Base-by-base conservation (phyloP, 2,888 invertebrate species). In the Drosophila niveifrons region DNA sequence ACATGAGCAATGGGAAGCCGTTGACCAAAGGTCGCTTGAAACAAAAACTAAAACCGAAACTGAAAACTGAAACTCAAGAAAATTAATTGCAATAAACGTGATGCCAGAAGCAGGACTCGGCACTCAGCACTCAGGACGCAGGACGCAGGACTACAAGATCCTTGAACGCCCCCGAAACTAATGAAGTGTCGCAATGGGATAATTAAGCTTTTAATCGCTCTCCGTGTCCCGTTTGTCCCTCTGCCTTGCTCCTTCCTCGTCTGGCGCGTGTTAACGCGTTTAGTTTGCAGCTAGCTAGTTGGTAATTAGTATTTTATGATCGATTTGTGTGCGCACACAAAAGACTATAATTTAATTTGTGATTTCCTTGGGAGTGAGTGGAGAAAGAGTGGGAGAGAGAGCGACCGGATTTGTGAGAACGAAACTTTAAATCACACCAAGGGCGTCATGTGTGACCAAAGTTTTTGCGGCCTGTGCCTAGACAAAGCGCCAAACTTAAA, bases 131-230 rank as follows among this genome's bases (percentile, higher is more conserved):
- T 0, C 6, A 23, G 23, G 4, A 23, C 23, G 4, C 1, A 23
- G 23, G 18, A 18, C 18, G 18, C 23, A 36, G 46, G 29, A 53
- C 46, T 44, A 59, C 50, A 43, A 47, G 48, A 62, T 64, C 50
- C 70, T 82, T 57, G 53, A 71, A 61, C 72, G 68, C 72, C 36
- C 82, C 82, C 88, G 66, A 84, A 84, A 80, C 89, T 84, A 88
- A 86, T 84, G 83, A 89, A 89, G 84, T 88, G 85, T 87, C 85
- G 87, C 85, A 83, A 75, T 89, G 85, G 85, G 88, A 83, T 85
- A 85, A 85, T 85, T 85, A 83, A 84, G 85, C 80, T 81, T 78
- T 89, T 89, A 85, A 85, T 85, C 82, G 85, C 63, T 71, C 68
- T 68, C 62, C 58, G 61, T 67, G 80, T 39, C 62, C 44, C 34